Evolutionary conservation across 2,888 invertebrate species (phyloP), one percentile per base, ranked within the genome.

Genomic region (Lithophane socia): DNA sequence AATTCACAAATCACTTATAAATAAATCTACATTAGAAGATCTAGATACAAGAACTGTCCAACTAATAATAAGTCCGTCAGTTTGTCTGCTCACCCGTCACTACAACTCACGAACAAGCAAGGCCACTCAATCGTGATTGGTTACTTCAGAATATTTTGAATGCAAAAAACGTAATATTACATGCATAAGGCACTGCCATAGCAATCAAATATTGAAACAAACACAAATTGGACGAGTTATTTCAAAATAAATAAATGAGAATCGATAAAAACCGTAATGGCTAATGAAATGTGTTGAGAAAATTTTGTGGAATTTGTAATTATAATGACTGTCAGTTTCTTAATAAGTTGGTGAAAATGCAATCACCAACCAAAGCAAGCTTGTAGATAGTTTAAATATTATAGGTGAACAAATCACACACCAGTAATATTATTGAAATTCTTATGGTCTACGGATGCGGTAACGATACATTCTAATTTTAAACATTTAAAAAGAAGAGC

Each of bases 41-140:
- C 70, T 73, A 87, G 76, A 73, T 75, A 73, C 29, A 61, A 75
- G 29, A 82, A 76, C 80, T 83, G 70, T 67, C 73, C 68, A 75
- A 83, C 78, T 72, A 83, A 89, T 88, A 90, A 88, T 84, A 85
- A 86, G 73, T 74, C 85, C 87, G 90, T 89, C 90, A 86, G 90
- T 88, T 74, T 84, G 87, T 88, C 88, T 88, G 90, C 87, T 82
- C 85, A 79, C 86, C 90, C 85, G 92, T 93, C 92, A 92, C 90
- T 86, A 76, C 64, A 65, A 54, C 83, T 90, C 93, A 93, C 93
- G 93, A 92, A 71, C 78, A 10, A 54, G 69, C 91, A 92, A 93
- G 93, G 93, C 86, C 91, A 80, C 42, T 52, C 29, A 73, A 79
- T 73, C 69, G 83, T 85, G 86, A 89, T 85, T 87, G 80, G 80